Percentiles rank a stretch among this genome's conserved stretches.
These are phyloP conservation scores for Hartigia nigra DNA, from an alignment of 2,888 invertebrate genomes.

Conservation along the genomic window DNA sequence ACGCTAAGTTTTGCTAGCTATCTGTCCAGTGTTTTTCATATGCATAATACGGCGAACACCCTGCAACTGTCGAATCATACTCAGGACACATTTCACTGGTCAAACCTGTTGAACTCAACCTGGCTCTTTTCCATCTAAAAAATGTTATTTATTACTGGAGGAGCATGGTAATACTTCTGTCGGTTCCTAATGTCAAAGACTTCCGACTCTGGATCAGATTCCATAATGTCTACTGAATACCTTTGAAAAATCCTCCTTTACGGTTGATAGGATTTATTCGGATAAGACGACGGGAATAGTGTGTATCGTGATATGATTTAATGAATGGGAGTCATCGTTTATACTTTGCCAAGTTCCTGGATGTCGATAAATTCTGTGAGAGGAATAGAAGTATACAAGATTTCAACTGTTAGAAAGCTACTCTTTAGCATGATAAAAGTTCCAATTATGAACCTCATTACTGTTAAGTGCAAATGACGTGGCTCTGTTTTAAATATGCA, in stretches of 20 bases:
- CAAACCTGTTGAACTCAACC: background rate
- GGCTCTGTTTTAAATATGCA: background rate
- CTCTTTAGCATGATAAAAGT: background rate
- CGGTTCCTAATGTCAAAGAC: background rate
- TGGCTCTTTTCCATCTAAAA: background rate
- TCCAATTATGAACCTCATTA: background rate
- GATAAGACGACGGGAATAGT: background rate
- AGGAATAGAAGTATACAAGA: background rate
- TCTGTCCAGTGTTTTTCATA: slow-evolving; percentile 5
- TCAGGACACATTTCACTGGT: background rate
- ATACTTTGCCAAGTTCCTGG: background rate
- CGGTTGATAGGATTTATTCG: background rate
- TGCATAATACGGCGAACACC: background rate
- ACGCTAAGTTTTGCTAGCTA: slow-evolving; percentile 44
- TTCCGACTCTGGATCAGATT: background rate
- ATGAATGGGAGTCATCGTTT: background rate
- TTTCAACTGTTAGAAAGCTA: background rate
- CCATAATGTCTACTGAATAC: background rate
- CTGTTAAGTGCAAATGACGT: background rate
- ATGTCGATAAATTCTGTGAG: background rate
- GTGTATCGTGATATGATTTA: background rate
- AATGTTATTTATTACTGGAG: background rate
- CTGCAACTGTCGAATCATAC: background rate
- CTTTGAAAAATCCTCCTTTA: background rate
- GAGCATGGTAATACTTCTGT: background rate